Conservation (phyloP, 1,140 invertebrate species). For the Brachionus rubens region DNA sequence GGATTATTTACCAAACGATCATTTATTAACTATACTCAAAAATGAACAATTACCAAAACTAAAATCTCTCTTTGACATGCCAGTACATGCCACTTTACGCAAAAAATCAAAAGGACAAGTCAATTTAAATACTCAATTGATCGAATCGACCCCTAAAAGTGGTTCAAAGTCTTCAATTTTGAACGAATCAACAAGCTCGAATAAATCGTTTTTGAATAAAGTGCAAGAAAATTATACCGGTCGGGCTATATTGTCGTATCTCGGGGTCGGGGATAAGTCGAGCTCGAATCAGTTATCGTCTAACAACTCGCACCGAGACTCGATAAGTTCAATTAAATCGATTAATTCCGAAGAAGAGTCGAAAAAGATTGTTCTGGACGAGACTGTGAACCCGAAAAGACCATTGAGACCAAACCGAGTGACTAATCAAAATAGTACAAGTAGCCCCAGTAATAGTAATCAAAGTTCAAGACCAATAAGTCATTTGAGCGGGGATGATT, state of each 20-base stretch:
- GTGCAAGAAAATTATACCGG: slow-evolving; percentile 17
- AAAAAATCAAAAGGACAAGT: not conserved
- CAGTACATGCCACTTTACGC: not conserved
- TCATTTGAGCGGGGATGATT: slow-evolving; percentile 19
- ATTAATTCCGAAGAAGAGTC: slow-evolving; percentile 16
- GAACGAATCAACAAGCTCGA: not conserved
- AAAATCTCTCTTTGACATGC: slow-evolving; percentile 25
- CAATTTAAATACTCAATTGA: not conserved
- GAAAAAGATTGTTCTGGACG: slow-evolving; percentile 28
- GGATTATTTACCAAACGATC: slow-evolving; percentile 3
- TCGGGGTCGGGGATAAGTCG: slow-evolving; percentile 16
- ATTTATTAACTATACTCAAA: slow-evolving; percentile 31
- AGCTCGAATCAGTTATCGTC: not conserved
- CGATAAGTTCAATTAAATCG: slow-evolving; percentile 40
- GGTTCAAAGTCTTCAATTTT: not conserved
- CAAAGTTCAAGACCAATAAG: slow-evolving; percentile 28
- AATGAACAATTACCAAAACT: slow-evolving; percentile 30
- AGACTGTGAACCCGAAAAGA: slow-evolving; percentile 22
- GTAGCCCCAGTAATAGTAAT: slow-evolving; percentile 18
- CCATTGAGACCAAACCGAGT: slow-evolving; percentile 13
- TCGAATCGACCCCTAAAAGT: slow-evolving; percentile 19
- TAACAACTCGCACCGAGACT: not conserved
- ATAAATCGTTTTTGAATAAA: slow-evolving; percentile 40
- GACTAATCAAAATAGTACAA: not conserved
- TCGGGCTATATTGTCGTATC: slow-evolving; percentile 28